Evolutionary conservation across 2,888 invertebrate genomes (phyloP).

Genomic region (Halictus ligatus): DNA sequence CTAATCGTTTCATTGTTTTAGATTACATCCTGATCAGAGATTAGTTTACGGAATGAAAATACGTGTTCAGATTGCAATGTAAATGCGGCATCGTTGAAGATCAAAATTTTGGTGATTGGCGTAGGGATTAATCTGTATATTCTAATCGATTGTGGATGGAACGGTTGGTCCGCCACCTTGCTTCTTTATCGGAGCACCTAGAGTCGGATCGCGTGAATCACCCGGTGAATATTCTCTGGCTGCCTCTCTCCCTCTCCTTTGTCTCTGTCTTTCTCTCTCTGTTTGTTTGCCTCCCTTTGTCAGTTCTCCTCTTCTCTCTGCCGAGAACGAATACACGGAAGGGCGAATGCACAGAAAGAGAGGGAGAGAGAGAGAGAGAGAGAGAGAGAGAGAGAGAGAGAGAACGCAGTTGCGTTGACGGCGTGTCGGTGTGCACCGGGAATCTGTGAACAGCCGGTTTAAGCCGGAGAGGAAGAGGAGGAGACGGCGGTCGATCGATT

Average conservation of each 20-base stretch:
- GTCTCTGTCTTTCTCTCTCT: background rate
- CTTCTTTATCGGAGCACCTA: background rate
- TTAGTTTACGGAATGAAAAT: too few relatives aligned
- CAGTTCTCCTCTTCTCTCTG: slow-evolving; percentile 27
- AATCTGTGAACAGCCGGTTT: slow-evolving; percentile 75
- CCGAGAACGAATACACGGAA: slow-evolving; percentile 13
- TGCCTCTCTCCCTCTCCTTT: background rate
- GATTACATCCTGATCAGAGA: too few relatives aligned
- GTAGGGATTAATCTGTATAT: background rate
- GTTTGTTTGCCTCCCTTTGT: slow-evolving; percentile 19
- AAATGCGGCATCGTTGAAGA: too few relatives aligned
- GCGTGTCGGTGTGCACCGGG: slow-evolving; percentile 54
- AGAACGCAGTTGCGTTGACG: slow-evolving; percentile 37
- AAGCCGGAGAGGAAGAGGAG: slow-evolving; percentile 49
- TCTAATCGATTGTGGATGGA: background rate
- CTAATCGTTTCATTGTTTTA: too few relatives aligned
- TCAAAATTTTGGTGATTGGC: too few relatives aligned
- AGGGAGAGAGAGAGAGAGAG: background rate
- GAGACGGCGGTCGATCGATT: slow-evolving; percentile 65
- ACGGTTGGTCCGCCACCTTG: background rate
- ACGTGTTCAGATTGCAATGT: too few relatives aligned
- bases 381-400: background rate
- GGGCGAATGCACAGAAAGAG: slow-evolving; percentile 9
- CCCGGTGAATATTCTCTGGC: slow-evolving; percentile 29
- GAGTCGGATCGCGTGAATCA: slow-evolving; percentile 18